Evolutionary conservation across 2,797 vertebrate species (phyloP), one percentile per base, ranked within the genome.

Genomic region (Peromyscus aztecus): DNA sequence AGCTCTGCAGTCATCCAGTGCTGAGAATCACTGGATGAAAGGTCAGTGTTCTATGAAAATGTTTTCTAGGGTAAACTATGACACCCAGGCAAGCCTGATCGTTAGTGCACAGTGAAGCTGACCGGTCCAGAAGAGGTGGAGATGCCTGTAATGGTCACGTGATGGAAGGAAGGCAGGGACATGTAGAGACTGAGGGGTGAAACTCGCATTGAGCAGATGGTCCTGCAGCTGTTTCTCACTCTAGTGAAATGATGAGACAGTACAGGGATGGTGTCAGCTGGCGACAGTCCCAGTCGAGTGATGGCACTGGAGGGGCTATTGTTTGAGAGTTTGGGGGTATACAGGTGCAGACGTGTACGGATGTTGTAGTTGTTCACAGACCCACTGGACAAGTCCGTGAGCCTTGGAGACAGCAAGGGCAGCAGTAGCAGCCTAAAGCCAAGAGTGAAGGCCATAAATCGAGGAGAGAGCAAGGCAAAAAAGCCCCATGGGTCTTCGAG

Each of bases 11-110:
- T 49, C 13, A 46, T 46, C 46, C 7, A 43, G 16, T 27, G 6
- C 81, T 63, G 67, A 88, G 87, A 92, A 67, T 31, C 88, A 67
- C 14, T 78, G 76, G 37, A 89, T 14, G 6, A 73, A 95, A 89
- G 57, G 69, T 81, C 84, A 90, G 37, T 90, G 80, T 85, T 11
- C 65, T 69, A 76, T 61, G 86, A 77, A 87, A 87, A 49, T 0
- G 0, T 77, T 49, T 85, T 46, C 17, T 73, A 23, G 27, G 40
- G 86, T 86, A 83, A 93, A 81, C 57, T 85, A 2, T 61, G 85
- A 69, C n/a, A n/a, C 10, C 14, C n/a, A 37, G 19, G 34, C 61
- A 91, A 71, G 8, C 46, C 31, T 92, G 55, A 43, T 46, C 4
- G 23, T 76, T 49, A 65, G 43, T 90, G 21, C 75, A 9, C 73